Evolutionary conservation across 2,888 invertebrate genomes (phyloP).

Genomic region (Hirtodrosophila trivittata): DNA sequence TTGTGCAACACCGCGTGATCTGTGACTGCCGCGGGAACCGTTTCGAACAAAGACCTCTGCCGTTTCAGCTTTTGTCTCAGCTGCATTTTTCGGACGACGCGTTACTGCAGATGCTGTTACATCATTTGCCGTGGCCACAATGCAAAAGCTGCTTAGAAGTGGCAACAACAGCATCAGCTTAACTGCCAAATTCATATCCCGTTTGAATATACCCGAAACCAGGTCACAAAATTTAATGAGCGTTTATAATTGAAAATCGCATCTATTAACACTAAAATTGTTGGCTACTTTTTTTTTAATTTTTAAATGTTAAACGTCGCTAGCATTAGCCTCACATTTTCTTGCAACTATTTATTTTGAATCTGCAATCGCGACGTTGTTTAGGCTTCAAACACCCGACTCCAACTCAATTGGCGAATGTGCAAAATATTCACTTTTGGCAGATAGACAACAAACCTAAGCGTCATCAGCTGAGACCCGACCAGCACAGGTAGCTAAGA

Average conservation of each 20-base stretch:
- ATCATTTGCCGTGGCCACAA: conserved; percentile 54
- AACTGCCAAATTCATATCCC: conserved; percentile 58
- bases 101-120: conserved; percentile 72
- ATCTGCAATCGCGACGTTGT: conserved; percentile 48
- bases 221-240: conserved; percentile 38
- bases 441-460: conserved; percentile 38
- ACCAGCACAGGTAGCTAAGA: conserved; percentile 49
- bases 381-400: conserved; percentile 56
- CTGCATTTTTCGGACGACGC: conserved; percentile 47
- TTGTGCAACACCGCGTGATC: conserved; percentile 67
- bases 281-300: conserved; percentile 8
- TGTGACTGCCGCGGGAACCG: conserved; percentile 47
- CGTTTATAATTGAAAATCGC: conserved; percentile 20
- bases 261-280: conserved; percentile 32
- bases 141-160: conserved; percentile 53
- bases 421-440: conserved; percentile 67
- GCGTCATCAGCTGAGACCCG: conserved; percentile 38
- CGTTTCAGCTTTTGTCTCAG: conserved; percentile 16
- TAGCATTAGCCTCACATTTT: conserved; percentile 35
- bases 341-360: conserved; percentile 5
- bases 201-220: conserved; percentile 27
- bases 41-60: conserved; percentile 31
- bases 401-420: conserved; percentile 64
- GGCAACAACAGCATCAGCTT: conserved; percentile 37
- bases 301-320: conserved; percentile 39